phyloP scores from a whole-genome alignment of 2,113 vertebrate genomes.

The Lamprologus sp. region DNA sequence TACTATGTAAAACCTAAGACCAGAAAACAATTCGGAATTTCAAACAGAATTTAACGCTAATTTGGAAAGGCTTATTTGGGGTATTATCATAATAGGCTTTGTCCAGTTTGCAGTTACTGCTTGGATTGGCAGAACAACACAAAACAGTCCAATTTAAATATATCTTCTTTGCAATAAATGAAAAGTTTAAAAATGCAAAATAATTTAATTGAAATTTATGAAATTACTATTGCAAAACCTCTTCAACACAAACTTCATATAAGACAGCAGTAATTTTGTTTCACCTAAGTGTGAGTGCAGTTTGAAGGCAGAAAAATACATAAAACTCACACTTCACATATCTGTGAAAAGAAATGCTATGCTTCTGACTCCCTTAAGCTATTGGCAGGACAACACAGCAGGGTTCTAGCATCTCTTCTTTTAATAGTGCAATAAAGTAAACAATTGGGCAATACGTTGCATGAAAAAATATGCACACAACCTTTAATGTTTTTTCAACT shows the following conservation, averaged over 20 bases:
- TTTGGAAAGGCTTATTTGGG: not conserved
- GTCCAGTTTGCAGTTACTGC: not conserved
- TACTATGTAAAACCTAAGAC: not conserved
- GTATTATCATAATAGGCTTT: not conserved
- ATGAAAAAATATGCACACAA: not conserved
- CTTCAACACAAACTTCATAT: not conserved
- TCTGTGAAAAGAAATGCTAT: not conserved
- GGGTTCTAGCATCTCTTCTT: not conserved
- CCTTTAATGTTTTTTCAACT: not conserved
- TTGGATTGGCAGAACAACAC: not conserved
- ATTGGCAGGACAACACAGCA: not conserved
- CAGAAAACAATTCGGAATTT: not conserved
- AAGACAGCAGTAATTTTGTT: not conserved
- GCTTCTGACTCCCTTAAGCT: not conserved
- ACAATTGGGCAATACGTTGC: not conserved
- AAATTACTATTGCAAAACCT: not conserved
- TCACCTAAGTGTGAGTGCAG: not conserved
- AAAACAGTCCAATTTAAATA: not conserved
- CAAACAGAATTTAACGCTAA: not conserved
- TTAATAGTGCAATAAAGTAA: not conserved
- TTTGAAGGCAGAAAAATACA: not conserved
- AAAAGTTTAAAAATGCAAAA: not conserved
- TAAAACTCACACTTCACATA: not conserved
- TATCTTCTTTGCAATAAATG: not conserved
- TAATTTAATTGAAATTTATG: not conserved